Base-by-base conservation (phyloP, 2,113 vertebrate genomes). In the Sebastes fasciatus region DNA sequence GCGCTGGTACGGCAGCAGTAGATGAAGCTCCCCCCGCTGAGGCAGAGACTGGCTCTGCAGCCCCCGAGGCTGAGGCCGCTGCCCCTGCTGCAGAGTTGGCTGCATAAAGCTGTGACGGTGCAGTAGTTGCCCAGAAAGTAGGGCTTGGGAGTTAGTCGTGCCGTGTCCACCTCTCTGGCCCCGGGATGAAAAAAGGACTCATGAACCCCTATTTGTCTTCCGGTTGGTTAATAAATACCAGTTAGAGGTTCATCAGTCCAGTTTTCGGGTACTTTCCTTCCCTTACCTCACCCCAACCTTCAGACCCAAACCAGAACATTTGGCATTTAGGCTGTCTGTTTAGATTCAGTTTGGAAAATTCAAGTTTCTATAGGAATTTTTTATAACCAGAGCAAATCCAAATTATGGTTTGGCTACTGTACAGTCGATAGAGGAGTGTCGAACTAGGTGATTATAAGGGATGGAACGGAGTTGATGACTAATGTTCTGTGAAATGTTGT, bases 1-100 rank as follows among this genome's bases (percentile, higher is more conserved):
- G 83, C 19, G 5, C 82, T 54, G 92, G 90, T 91, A 91, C 57
- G 84, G 74, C 85, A 60, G 48, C 86, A 71, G 81, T 88, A 88
- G 92, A 87, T 42, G 89, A 88, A 69, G 79, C 82, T 67, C 67
- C 89, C 62, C 68, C 83, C 0, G 48, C 86, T 79, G 90, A 92
- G 42, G 83, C 83, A 63, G 85, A 89, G 67, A 77, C 83, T 62
- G 69, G 23, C 45, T 34, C 82, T 34, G 74, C 67, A 52, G 87
- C 82, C 75, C 80, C 63, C 5, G 83, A 88, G 77, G 85, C 88
- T 49, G 89, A 86, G 62, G 91, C 55, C 0, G 43, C 26, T 34
- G 26, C 71, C 43, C 65, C 82, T 51, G 81, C 87, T 70, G 75
- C 90, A 48, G 90, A 88, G 21, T 64, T 80, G 43, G 82, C 91